These are phyloP conservation scores for Drymonia ruficornis DNA, from an alignment of 2,888 invertebrate genomes.

Conservation along the genomic window DNA sequence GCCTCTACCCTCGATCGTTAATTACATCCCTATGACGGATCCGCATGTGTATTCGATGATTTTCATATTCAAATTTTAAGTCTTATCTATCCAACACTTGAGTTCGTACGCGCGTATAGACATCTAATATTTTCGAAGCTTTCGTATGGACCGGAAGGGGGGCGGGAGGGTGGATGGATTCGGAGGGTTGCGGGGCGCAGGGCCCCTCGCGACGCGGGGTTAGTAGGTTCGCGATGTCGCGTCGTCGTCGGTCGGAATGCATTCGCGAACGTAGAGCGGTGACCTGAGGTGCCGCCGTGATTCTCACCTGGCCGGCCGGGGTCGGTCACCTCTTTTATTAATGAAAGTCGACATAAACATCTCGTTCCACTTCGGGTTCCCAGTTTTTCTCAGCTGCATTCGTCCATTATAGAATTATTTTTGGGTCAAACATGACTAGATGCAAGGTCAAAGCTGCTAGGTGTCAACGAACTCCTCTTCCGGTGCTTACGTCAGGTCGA, in stretches of 20 bases:
- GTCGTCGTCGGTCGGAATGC: slow-evolving; percentile 83
- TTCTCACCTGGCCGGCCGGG: slow-evolving; percentile 70
- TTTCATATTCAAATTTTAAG: slow-evolving; percentile 46
- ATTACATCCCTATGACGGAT: slow-evolving; percentile 52
- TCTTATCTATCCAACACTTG: slow-evolving; percentile 52
- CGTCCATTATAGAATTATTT: slow-evolving; percentile 50
- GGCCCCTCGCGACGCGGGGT: slow-evolving; percentile 82
- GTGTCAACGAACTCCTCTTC: slow-evolving; percentile 81
- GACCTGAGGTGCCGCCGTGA: slow-evolving; percentile 80
- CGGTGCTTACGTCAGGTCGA: slow-evolving; percentile 78
- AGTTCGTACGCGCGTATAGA: slow-evolving; percentile 70
- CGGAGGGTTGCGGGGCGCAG: slow-evolving; percentile 81
- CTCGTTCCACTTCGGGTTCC: slow-evolving; percentile 34
- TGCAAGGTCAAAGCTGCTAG: slow-evolving; percentile 78
- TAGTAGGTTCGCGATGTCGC: slow-evolving; percentile 84
- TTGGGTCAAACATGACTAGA: slow-evolving; percentile 71
- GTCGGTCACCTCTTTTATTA: slow-evolving; percentile 68
- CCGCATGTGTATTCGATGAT: slow-evolving; percentile 44
- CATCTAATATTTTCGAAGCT: slow-evolving; percentile 81
- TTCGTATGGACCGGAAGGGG: slow-evolving; percentile 78
- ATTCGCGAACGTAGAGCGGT: slow-evolving; percentile 83
- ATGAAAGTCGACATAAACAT: slow-evolving; percentile 41
- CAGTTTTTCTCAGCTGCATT: slow-evolving; percentile 31
- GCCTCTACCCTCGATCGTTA: slow-evolving; percentile 56
- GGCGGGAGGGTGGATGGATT: slow-evolving; percentile 72